Percentiles rank a stretch among this genome's conserved stretches.
Evolutionary conservation across 1,140 invertebrate genomes (phyloP).

Genomic region (Amphibalanus amphitrite): DNA sequence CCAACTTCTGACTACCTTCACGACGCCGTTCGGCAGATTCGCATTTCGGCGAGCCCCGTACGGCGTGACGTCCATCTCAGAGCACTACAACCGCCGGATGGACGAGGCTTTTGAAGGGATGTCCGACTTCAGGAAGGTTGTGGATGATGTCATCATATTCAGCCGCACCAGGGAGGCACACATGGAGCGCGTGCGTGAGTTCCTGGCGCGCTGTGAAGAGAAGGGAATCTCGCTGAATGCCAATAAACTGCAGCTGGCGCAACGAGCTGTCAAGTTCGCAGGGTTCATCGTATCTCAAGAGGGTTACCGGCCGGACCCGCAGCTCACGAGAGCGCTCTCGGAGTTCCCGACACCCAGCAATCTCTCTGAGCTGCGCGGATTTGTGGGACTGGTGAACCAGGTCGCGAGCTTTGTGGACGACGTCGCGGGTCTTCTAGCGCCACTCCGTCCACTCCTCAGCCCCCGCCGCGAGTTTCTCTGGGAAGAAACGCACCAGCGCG

Average conservation of each 20-base stretch:
- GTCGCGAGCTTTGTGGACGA: slow-evolving; percentile 6
- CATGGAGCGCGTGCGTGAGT: background rate
- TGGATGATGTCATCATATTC: slow-evolving; percentile 15
- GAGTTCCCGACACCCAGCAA: slow-evolving; percentile 8
- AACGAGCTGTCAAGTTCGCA: background rate
- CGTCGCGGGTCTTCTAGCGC: background rate
- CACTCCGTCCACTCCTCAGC: slow-evolving; percentile 5
- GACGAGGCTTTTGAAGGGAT: slow-evolving; percentile 12
- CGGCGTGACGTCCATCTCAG: slow-evolving; percentile 15
- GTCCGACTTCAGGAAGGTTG: slow-evolving; percentile 7
- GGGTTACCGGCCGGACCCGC: background rate
- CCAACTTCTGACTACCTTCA: slow-evolving; percentile 16
- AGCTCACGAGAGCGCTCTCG: background rate
- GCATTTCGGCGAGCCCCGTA: slow-evolving; percentile 14
- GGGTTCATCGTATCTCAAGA: background rate
- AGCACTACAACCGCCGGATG: slow-evolving; percentile 12
- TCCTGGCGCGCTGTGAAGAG: background rate
- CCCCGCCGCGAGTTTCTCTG: slow-evolving; percentile 1
- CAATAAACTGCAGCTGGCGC: background rate
- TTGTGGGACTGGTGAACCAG: slow-evolving; percentile 11
- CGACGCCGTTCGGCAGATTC: slow-evolving; percentile 18
- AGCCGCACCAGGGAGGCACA: background rate
- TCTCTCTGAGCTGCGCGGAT: slow-evolving; percentile 7
- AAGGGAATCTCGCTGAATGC: background rate
- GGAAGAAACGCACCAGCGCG: background rate